Evolutionary conservation across 2,797 vertebrate species (phyloP).

Genomic region (Anas capensis): DNA sequence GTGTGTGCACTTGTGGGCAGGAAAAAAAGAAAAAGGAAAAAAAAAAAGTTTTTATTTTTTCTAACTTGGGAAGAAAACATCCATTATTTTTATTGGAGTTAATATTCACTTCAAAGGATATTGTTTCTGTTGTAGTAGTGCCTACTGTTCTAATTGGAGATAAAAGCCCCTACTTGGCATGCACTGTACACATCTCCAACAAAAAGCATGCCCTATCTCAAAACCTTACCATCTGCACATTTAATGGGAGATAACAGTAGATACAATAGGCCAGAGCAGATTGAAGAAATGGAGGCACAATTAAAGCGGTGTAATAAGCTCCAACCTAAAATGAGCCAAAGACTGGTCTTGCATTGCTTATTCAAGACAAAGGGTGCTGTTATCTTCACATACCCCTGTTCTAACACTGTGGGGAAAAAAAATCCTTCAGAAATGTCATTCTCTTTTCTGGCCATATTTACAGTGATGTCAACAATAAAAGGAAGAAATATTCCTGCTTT

Average conservation of each 20-base stretch:
- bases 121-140: neutral
- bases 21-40: neutral
- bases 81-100: neutral
- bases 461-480: neutral
- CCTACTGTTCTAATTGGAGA: neutral
- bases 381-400: neutral
- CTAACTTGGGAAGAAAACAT: neutral
- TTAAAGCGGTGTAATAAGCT: neutral
- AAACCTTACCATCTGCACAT: conserved; percentile 25
- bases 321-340: neutral
- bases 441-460: neutral
- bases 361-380: neutral
- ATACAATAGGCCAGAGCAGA: neutral
- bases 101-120: neutral
- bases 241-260: neutral
- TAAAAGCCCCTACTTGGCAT: neutral
- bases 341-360: neutral
- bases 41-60: neutral
- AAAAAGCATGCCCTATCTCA: neutral
- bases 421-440: neutral
- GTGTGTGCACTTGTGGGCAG: neutral
- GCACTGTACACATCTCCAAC: neutral
- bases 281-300: neutral
- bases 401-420: neutral
- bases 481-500: neutral